These are phyloP conservation scores for Aphodius sticticus DNA, from an alignment of 2,888 invertebrate genomes.

Conservation along the genomic window DNA sequence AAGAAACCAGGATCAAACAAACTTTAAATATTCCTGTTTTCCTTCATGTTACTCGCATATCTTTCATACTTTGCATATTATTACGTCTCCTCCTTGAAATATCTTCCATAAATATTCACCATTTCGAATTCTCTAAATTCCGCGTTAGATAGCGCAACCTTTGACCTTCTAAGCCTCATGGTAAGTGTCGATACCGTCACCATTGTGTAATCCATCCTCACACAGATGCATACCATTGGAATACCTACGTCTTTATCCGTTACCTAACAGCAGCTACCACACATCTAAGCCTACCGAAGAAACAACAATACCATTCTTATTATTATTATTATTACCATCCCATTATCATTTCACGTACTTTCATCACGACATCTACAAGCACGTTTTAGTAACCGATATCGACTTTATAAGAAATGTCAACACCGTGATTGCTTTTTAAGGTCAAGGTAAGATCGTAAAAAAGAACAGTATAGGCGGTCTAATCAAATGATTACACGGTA, in stretches of 20 bases:
- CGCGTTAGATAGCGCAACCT: background rate
- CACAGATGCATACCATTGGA: background rate
- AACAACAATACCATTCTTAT: background rate
- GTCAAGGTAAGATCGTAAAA: background rate
- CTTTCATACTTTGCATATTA: background rate
- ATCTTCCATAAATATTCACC: background rate
- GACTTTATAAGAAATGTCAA: background rate
- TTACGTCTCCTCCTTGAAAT: background rate
- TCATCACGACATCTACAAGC: background rate
- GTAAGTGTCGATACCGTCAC: background rate
- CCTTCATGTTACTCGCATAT: too few species aligned
- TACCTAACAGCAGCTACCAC: background rate
- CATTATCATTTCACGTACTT: background rate
- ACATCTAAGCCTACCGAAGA: background rate
- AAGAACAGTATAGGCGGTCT: background rate
- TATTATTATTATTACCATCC: slow-evolving; percentile 4
- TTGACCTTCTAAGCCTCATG: background rate
- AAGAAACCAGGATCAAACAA: too few species aligned
- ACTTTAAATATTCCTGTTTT: too few species aligned
- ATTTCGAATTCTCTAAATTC: background rate
- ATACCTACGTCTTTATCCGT: background rate
- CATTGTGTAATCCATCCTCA: background rate
- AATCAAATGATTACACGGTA: background rate
- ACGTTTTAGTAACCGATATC: background rate
- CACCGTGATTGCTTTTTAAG: background rate